Conservation (phyloP, 2,797 vertebrate species). For the Neoniphon sammara region DNA sequence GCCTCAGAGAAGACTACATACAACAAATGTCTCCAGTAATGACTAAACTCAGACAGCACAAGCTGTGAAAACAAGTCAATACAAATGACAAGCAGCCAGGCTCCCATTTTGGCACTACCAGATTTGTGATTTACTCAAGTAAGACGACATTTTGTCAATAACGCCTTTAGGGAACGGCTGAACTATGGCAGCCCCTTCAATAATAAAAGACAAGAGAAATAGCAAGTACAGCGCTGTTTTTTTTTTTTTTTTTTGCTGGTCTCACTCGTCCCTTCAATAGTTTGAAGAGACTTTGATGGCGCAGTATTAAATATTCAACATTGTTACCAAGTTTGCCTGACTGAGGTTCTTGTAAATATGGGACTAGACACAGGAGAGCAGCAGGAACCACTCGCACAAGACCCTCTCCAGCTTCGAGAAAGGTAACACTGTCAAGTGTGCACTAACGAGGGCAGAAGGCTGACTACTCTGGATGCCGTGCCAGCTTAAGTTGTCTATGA, state of each 20-base stretch:
- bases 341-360: background rate
- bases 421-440: conserved; percentile 25
- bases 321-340: conserved; percentile 5
- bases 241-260: conserved; percentile 17
- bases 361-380: conserved; percentile 11
- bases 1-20: conserved; percentile 15
- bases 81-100: conserved; percentile 49
- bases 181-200: conserved; percentile 32
- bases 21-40: conserved; percentile 57
- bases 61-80: conserved; percentile 59
- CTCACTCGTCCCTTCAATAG: conserved; percentile 22
- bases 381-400: background rate
- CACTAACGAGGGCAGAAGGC: conserved; percentile 40
- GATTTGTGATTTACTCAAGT: conserved; percentile 50
- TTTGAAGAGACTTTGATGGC: conserved; percentile 37
- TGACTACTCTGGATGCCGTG: conserved; percentile 18
- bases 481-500: conserved; percentile 39
- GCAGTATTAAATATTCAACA: conserved; percentile 16
- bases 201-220: conserved; percentile 31
- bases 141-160: conserved; percentile 60
- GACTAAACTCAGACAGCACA: conserved; percentile 26
- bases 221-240: background rate
- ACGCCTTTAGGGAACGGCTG: conserved; percentile 21
- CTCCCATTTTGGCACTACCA: conserved; percentile 47
- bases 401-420: background rate